Evolutionary conservation across 64 coral and sea anemone species (phyloP).

Genomic region (Acropora tenuis): DNA sequence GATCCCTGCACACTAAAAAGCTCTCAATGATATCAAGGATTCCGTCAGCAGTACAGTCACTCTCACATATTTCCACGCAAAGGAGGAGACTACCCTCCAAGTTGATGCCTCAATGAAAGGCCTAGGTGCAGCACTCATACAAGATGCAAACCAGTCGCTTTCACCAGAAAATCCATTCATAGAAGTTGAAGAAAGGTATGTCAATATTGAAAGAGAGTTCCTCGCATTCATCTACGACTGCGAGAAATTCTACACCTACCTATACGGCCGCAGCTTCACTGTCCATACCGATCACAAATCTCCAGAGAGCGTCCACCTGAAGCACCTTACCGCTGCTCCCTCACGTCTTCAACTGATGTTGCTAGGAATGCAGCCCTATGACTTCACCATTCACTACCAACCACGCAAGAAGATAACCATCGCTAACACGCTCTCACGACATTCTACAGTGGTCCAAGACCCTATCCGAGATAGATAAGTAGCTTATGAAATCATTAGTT

Average conservation of each 20-base stretch:
- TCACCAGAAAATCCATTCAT: background rate
- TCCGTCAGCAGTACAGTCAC: slow-evolving; percentile 8
- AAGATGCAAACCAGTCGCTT: background rate
- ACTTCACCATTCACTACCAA: no score
- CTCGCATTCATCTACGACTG: background rate
- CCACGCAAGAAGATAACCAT: background rate
- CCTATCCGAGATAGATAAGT: background rate
- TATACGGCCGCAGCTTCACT: background rate
- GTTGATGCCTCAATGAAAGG: slow-evolving; percentile 7
- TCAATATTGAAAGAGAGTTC: background rate
- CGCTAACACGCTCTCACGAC: background rate
- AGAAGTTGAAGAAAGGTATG: background rate
- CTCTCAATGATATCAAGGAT: slow-evolving; percentile 27
- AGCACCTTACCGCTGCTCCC: no score
- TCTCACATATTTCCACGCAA: slow-evolving; percentile 23
- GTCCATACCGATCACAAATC: background rate
- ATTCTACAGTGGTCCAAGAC: background rate
- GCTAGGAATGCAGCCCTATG: no score
- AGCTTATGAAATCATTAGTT: no score
- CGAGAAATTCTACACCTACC: background rate
- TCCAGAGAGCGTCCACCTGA: no score
- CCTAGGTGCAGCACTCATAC: background rate
- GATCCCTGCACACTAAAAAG: no score
- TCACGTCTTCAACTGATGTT: no score
- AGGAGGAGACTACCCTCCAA: slow-evolving; percentile 4